Evolutionary conservation across 2,113 vertebrate species (phyloP).

Genomic region (Fulmarus glacialis): DNA sequence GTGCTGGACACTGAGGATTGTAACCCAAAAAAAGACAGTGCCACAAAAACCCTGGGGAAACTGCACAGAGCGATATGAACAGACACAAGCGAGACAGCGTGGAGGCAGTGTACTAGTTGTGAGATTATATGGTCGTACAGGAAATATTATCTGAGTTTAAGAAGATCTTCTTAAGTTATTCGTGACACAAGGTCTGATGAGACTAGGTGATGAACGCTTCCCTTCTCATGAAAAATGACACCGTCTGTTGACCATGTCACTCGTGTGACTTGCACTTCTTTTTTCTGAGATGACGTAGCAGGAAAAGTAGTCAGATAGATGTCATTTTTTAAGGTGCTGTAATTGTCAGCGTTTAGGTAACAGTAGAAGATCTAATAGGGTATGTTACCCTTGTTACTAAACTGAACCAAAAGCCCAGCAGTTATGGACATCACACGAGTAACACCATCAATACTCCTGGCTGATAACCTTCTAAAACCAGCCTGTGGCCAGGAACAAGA

Average conservation of each 20-base stretch:
- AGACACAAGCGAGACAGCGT: neutral
- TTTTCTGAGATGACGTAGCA: neutral
- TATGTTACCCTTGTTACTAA: neutral
- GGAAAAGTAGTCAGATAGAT: neutral
- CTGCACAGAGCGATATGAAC: accelerated
- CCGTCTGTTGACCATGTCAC: neutral
- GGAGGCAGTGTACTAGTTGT: neutral
- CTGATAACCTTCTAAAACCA: neutral
- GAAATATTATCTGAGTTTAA: neutral
- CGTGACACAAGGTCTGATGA: neutral
- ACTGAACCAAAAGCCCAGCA: neutral
- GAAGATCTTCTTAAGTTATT: neutral
- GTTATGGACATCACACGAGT: neutral
- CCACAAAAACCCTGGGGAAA: neutral
- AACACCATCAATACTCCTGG: neutral
- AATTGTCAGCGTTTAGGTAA: neutral
- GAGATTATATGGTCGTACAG: accelerated
- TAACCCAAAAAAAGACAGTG: neutral
- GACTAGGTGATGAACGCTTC: neutral
- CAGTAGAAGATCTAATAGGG: neutral
- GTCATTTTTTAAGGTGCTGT: no score
- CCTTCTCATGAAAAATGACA: neutral
- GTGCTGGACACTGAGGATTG: neutral
- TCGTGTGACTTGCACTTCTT: neutral
- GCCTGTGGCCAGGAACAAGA: neutral